A percentile compares a stretch with the other conserved stretches of the same genome.
phyloP scores from a whole-genome alignment of 2,797 vertebrate species.

The Meriones psammophilus region DNA sequence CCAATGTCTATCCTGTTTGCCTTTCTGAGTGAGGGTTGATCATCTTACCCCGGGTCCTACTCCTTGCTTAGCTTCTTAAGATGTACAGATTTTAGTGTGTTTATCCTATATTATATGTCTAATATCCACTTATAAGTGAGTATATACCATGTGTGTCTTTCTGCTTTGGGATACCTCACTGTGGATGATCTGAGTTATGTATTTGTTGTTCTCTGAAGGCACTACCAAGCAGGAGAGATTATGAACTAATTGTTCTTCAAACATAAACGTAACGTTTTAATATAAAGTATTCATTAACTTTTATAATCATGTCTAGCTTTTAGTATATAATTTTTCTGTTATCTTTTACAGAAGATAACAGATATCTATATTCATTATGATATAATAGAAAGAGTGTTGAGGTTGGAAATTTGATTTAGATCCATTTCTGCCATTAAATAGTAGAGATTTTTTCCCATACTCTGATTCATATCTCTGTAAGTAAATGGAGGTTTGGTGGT shows the following conservation, averaged over 20 bases:
- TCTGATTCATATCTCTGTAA: conserved; percentile 31
- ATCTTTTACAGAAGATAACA: background rate
- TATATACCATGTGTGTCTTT: no score
- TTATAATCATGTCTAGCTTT: background rate
- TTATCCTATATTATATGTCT: no score
- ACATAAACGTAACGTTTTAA: conserved; percentile 21
- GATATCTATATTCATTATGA: conserved; percentile 13
- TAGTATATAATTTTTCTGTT: conserved; percentile 17
- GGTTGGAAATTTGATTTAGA: conserved; percentile 18
- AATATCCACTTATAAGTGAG: no score
- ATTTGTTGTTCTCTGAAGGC: conserved; percentile 4
- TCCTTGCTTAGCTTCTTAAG: no score
- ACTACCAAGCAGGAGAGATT: background rate
- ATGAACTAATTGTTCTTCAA: background rate
- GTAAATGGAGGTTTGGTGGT: background rate
- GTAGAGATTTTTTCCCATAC: background rate
- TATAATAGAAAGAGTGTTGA: background rate
- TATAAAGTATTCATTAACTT: conserved; percentile 46
- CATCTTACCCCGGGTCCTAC: no score
- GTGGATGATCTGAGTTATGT: conserved; percentile 10
- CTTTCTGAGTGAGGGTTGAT: no score
- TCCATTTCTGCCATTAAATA: background rate
- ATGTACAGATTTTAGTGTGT: no score
- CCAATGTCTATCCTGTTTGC: no score
- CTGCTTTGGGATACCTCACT: no score